Evolutionary conservation across 2,113 vertebrate genomes (phyloP), one percentile per base, ranked within the genome.

Genomic region (Chiloscyllium plagiosum): DNA sequence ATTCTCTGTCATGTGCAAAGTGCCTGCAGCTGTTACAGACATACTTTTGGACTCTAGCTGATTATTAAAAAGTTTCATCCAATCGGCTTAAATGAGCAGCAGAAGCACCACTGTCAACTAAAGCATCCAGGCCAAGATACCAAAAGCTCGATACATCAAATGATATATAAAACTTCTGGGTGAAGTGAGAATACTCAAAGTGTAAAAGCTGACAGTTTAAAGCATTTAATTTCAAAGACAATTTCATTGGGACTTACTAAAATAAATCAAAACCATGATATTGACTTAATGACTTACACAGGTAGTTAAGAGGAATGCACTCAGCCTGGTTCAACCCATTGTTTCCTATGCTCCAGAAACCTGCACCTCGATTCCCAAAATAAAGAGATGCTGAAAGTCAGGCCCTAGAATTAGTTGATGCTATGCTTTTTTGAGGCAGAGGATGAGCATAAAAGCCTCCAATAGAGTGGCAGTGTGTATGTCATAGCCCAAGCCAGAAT

Each of bases 41-140:
- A 89, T 56, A 89, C 56, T 56, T 83, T 83, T 83, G 80, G 80
- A 83, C n/a, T 37, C n/a, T 29, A 89, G 86, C 24, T 89, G 86
- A 65, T 61, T 12, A 61, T 61, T 61, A 90, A 90, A 90, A 33
- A 12, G 24, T 50, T 89, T 52, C 24, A 56, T 52, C 86, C 4
- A 29, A 52, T 56, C 52, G 12, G 37, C 17, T 37, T 17, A 56
- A 24, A 52, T 29, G 29, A 24, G 87, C 50, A 90, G 87, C 50
- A 61, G 52, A 65, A 33, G 37, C 5, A n/a, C 50, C 87, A 61
- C 52, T 19, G 6, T 33, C 52, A 90, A 90, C 8, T 33, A 61
- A 90, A 61, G 87, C 29, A 56, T 4, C 47, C 0, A 8, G 52
- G 86, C 87, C 56, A 61, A 90, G 87, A 56, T 61, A 65, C n/a